A percentile compares a stretch with the other conserved stretches of the same genome.
Evolutionary conservation across 1,140 invertebrate genomes (phyloP).

Genomic region (Leptonema lineaticorne): DNA sequence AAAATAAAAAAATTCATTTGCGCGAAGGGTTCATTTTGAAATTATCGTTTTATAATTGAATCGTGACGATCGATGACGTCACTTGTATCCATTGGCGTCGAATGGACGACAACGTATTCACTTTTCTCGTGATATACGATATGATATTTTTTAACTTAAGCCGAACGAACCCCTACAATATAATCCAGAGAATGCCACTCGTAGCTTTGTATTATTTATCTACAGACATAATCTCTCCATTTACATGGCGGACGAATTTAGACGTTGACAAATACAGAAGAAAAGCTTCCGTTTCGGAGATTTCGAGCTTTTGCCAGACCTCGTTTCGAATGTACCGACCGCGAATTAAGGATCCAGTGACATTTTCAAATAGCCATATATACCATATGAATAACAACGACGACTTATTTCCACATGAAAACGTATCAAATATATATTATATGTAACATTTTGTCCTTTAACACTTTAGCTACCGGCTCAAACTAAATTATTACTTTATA

Average conservation of each 20-base stretch:
- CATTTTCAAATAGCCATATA: conserved; percentile 3
- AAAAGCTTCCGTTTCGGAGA: not conserved
- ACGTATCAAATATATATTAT: no score
- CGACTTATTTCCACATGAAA: no score
- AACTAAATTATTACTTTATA: no score
- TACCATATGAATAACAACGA: no score
- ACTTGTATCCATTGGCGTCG: not conserved
- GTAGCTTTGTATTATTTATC: conserved; percentile 20
- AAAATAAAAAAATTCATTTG: no score
- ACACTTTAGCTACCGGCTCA: no score
- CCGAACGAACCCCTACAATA: not conserved
- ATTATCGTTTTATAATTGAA: no score
- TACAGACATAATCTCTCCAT: conserved; percentile 18
- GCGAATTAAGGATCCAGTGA: conserved; percentile 12
- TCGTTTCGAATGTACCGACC: not conserved
- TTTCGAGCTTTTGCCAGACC: not conserved
- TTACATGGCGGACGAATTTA: conserved; percentile 10
- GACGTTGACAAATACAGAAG: conserved; percentile 16
- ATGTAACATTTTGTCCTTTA: no score
- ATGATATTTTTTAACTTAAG: not conserved
- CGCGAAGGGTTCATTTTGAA: no score
- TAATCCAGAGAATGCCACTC: not conserved
- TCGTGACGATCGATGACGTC: not conserved
- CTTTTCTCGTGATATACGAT: not conserved
- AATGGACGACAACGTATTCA: not conserved